Evolutionary conservation across 2,888 invertebrate species (phyloP), one percentile per base, ranked within the genome.

Genomic region (Patella ulyssiponensis): DNA sequence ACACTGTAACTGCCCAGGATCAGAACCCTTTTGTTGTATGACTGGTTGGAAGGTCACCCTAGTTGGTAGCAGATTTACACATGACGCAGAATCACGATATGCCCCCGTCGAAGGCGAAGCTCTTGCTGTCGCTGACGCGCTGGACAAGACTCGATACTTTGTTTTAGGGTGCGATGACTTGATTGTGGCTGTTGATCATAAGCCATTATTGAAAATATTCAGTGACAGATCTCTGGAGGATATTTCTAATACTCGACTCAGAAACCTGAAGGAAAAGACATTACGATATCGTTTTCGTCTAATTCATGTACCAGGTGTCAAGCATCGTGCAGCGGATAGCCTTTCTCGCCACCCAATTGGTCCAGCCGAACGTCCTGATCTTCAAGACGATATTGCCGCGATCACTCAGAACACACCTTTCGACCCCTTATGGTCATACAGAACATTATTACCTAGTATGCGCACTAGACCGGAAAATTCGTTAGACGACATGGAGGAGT

Each of bases 241-340:
- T 53, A 81, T 79, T 51, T 74, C 77, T 52, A 84, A 82, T 71
- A n/a, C 82, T 23, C 79, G 85, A 3, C 80, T 85, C 3, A 44
- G 79, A 12, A 86, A 86, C 78, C 75, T 86, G 54, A 84, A 83
- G 84, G 84, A 82, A 69, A 33, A 33, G 7, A 82, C 14, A 56
- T 56, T 56, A 3, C 56, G 56, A 14, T 56, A 56, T 56, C 56
- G 56, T n/a, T 56, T 56, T n/a, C 56, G 70, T 20, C 14, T 17
- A 53, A 15, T 23, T 56, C 81, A n/a, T 80, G 76, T 17, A 75
- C 54, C 7, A 74, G 80, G 27, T 80, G 71, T 64, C 7, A 27
- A 72, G 79, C 77, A 83, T 53, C 33, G 56, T 44, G 79, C 81
- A 12, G 75, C 82, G 14, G 82, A 84, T 75, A 14, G 71, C 27